These are phyloP conservation scores for Macrophya annulata DNA, from an alignment of 2,888 invertebrate species.

Conservation along the genomic window DNA sequence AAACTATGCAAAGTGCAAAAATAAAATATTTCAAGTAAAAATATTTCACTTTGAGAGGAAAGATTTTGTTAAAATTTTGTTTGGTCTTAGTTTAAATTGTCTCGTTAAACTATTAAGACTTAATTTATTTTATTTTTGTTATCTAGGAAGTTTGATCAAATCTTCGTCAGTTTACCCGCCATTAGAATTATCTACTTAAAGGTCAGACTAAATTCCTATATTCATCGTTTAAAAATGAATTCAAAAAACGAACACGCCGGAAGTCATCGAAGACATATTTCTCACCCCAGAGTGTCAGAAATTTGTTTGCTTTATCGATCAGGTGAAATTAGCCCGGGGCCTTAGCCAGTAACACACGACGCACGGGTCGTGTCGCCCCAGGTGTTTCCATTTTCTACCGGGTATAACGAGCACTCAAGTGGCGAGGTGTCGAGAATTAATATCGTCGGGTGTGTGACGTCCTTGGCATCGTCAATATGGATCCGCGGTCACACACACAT, in stretches of 20 bases:
- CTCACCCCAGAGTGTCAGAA: conserved; percentile 9
- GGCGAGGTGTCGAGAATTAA: conserved; percentile 46
- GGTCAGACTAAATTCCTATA: not conserved
- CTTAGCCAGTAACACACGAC: conserved; percentile 34
- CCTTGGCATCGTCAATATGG: conserved; percentile 32
- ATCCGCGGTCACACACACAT: conserved; percentile 20
- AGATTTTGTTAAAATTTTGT: not conserved
- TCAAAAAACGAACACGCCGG: not conserved
- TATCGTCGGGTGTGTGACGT: conserved; percentile 44
- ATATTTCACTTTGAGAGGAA: not conserved
- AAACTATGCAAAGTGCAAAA: not conserved
- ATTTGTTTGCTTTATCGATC: conserved; percentile 54
- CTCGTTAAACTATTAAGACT: not conserved
- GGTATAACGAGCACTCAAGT: conserved; percentile 53
- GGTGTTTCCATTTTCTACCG: conserved; percentile 54
- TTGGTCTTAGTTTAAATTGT: not conserved
- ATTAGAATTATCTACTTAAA: not conserved
- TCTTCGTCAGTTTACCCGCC: not conserved
- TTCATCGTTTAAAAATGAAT: conserved; percentile 8
- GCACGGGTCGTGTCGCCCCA: conserved; percentile 54
- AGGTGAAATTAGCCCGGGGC: conserved; percentile 47
- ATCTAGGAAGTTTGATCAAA: not conserved
- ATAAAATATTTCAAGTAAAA: not conserved
- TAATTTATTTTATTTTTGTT: no score
- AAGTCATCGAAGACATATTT: not conserved